Evolutionary conservation across 1,140 invertebrate species (phyloP).

Genomic region (Tigriopus japonicus): DNA sequence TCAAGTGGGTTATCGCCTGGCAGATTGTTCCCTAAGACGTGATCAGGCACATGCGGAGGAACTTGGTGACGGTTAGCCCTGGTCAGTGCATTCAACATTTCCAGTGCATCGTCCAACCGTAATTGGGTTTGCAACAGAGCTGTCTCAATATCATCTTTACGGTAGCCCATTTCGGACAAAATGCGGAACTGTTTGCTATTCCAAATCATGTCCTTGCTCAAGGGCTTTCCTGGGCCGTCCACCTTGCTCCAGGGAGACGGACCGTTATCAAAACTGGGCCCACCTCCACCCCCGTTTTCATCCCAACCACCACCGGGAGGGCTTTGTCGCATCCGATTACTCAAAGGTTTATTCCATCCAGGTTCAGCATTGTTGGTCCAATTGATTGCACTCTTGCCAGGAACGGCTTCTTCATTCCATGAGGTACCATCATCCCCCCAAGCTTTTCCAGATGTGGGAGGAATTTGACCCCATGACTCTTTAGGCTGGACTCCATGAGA

Average conservation of each 20-base stretch:
- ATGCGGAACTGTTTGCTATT: conserved; percentile 2
- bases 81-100: not conserved
- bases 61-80: not conserved
- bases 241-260: not conserved
- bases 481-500: no score
- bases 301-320: not conserved
- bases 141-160: conserved; percentile 1
- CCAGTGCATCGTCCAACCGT: conserved; percentile 7
- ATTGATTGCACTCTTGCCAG: not conserved
- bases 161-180: conserved; percentile 4
- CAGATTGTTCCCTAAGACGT: not conserved
- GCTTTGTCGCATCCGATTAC: not conserved
- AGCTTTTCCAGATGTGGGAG: no score
- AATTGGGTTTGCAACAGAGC: not conserved
- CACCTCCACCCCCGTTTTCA: not conserved
- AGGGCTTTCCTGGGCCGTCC: not conserved
- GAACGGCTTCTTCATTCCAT: not conserved
- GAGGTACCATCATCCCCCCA: not conserved
- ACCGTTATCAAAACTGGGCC: not conserved
- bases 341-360: not conserved
- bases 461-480: no score
- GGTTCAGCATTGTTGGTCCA: not conserved
- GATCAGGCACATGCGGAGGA: conserved; percentile 2
- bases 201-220: not conserved
- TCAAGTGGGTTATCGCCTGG: not conserved